Evolutionary conservation across 2,888 invertebrate species (phyloP).

Genomic region (Polyploca ridens): DNA sequence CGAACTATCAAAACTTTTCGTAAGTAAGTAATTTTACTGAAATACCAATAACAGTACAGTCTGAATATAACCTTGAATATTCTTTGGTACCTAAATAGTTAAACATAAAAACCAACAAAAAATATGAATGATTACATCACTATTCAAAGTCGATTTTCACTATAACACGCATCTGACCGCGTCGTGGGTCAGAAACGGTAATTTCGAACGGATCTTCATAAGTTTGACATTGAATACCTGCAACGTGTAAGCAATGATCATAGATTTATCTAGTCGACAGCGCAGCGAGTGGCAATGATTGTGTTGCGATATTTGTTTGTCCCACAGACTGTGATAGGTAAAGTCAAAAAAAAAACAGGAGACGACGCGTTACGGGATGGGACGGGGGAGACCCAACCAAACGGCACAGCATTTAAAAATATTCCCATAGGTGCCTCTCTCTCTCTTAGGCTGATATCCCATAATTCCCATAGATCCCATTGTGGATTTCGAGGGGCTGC

Average conservation of each 20-base stretch:
- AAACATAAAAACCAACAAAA: background rate
- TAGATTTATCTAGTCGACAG: conserved; percentile 9
- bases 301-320: background rate
- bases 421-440: too few species aligned
- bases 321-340: background rate
- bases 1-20: too few species aligned
- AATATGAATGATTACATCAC: background rate
- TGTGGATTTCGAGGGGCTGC: too few species aligned
- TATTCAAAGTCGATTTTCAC: conserved; percentile 10
- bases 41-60: background rate
- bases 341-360: background rate
- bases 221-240: conserved; percentile 34
- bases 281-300: too few species aligned
- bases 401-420: background rate
- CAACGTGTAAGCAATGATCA: conserved; percentile 28
- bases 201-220: conserved; percentile 37
- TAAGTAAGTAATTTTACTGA: background rate
- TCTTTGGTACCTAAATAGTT: background rate
- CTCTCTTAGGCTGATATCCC: too few species aligned
- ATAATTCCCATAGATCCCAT: too few species aligned
- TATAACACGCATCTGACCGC: background rate
- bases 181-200: conserved; percentile 15
- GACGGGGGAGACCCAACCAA: background rate
- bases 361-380: background rate
- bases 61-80: background rate